Conservation (phyloP, 64 coral and sea anemone genomes). For the Porites australiensis region DNA sequence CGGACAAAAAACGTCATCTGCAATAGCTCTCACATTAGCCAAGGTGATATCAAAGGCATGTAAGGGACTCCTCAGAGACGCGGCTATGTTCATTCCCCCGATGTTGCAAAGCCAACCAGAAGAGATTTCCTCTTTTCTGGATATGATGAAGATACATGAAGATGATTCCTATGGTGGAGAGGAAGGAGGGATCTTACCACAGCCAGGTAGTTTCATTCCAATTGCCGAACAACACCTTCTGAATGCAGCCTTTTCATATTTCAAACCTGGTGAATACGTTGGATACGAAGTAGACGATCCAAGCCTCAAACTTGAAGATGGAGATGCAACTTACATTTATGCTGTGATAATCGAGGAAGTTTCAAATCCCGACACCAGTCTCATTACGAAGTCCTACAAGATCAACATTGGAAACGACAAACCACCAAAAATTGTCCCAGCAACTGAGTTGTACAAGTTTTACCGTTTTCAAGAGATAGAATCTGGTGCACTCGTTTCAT, state of each 20-base stretch:
- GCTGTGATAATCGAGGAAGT: conserved; percentile 71
- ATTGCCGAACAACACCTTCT: conserved; percentile 75
- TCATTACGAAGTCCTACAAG: conserved; percentile 48
- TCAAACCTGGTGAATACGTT: conserved; percentile 74
- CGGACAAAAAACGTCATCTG: not conserved
- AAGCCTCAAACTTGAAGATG: conserved; percentile 66
- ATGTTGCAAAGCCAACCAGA: conserved; percentile 25
- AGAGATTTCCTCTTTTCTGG: conserved; percentile 50
- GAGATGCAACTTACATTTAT: conserved; percentile 75
- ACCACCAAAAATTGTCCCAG: conserved; percentile 49
- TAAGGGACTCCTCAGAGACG: not conserved
- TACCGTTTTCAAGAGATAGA: not conserved
- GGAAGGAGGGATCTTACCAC: conserved; percentile 6
- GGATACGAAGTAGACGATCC: conserved; percentile 83
- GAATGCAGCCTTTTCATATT: conserved; percentile 50
- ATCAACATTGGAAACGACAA: conserved; percentile 71
- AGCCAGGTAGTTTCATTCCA: conserved; percentile 68
- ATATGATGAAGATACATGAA: conserved; percentile 37
- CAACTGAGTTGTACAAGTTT: conserved; percentile 74
- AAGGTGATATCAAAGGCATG: conserved; percentile 41
- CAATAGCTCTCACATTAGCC: conserved; percentile 48
- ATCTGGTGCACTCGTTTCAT: not conserved
- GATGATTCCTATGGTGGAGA: conserved; percentile 16
- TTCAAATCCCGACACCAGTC: not conserved
- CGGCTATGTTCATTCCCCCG: conserved; percentile 12